Evolutionary conservation across 2,797 vertebrate species (phyloP).

Genomic region (Ctenochaetus hawaiiensis): DNA sequence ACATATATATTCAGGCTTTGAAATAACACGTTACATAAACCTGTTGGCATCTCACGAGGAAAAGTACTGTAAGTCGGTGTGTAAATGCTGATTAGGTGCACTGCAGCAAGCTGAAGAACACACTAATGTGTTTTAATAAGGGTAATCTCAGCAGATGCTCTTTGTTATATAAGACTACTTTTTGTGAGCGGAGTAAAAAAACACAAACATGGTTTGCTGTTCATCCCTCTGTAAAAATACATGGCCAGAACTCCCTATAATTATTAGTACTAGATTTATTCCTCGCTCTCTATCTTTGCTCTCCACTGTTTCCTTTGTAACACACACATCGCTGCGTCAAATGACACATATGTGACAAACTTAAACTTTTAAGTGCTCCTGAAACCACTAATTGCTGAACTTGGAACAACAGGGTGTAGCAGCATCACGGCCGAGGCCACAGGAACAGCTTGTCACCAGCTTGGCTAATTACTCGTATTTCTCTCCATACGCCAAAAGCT

Average conservation of each 20-base stretch:
- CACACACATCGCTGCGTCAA: conserved; percentile 15
- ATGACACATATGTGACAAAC: conserved; percentile 33
- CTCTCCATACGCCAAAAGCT: conserved; percentile 34
- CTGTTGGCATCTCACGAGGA: conserved; percentile 14
- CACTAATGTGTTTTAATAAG: conserved; percentile 37
- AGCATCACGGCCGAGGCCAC: conserved; percentile 33
- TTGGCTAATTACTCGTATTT: conserved; percentile 66
- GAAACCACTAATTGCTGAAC: conserved; percentile 56
- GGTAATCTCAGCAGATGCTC: conserved; percentile 20
- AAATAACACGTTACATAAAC: conserved; percentile 44
- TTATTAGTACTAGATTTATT: conserved; percentile 18
- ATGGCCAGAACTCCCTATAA: conserved; percentile 2
- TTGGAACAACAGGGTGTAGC: conserved; percentile 53
- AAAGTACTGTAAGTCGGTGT: conserved; percentile 1
- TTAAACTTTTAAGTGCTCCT: conserved; percentile 21
- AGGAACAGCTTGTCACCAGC: conserved; percentile 70
- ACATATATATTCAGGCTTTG: conserved; percentile 9
- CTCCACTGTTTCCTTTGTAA: not conserved
- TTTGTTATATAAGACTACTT: conserved; percentile 28
- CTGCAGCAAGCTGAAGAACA: conserved; percentile 23
- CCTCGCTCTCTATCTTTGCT: conserved; percentile 2
- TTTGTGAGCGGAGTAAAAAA: conserved; percentile 11
- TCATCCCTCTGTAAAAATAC: conserved; percentile 28
- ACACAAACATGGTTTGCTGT: not conserved
- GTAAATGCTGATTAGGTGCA: conserved; percentile 36